Evolutionary conservation across 2,797 vertebrate species (phyloP).

Genomic region (Antennarius maculatus): DNA sequence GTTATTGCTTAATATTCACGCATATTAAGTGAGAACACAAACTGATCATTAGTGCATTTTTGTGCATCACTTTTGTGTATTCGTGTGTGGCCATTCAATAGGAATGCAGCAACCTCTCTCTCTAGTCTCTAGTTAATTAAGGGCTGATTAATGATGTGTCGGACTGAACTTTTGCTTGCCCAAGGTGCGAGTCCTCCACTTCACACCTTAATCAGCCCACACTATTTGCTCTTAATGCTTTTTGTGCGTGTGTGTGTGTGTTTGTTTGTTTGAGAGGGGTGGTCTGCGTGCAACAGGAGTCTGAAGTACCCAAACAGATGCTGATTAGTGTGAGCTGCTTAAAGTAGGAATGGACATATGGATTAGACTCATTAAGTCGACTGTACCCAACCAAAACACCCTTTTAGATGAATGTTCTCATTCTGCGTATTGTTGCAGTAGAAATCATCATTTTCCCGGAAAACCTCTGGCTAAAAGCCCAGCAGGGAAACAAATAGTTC

Average conservation of each 20-base stretch:
- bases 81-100: conserved; percentile 39
- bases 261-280: conserved; percentile 24
- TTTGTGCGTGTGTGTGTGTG: conserved; percentile 7
- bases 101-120: conserved; percentile 40
- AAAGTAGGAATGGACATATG: conserved; percentile 74
- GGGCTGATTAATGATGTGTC: conserved; percentile 79
- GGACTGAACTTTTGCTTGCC: conserved; percentile 71
- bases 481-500: conserved; percentile 30
- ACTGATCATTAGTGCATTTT: conserved; percentile 48
- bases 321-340: conserved; percentile 82
- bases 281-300: conserved; percentile 70
- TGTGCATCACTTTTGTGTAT: conserved; percentile 26
- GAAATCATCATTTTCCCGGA: conserved; percentile 6
- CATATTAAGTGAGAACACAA: conserved; percentile 30
- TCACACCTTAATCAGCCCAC: conserved; percentile 76
- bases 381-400: conserved; percentile 41
- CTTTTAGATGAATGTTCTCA: conserved; percentile 34
- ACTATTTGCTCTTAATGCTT: conserved; percentile 62
- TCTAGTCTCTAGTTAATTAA: conserved; percentile 77
- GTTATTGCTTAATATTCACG: conserved; percentile 16
- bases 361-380: conserved; percentile 71
- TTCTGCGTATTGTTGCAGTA: conserved; percentile 18
- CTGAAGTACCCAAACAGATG: conserved; percentile 73
- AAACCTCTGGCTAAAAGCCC: conserved; percentile 38
- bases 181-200: conserved; percentile 77